A percentile compares a stretch with the other conserved stretches of the same genome.
Conservation (phyloP, 2,113 vertebrate genomes). For the Forbesichthys papilliferus region DNA sequence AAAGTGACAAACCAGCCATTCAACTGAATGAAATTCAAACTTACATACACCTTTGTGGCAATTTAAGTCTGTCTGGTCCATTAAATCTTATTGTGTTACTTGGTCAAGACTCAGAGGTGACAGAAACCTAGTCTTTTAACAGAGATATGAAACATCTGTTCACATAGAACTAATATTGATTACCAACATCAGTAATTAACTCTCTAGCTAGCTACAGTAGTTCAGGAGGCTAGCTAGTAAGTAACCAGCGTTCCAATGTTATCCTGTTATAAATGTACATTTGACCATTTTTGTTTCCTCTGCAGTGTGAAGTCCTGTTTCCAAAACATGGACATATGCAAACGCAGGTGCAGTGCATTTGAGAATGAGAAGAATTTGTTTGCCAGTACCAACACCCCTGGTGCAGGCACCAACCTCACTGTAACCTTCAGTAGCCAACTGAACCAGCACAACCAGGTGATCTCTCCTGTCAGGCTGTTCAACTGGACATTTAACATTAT, state of each 20-base stretch:
- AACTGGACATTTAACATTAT: neutral
- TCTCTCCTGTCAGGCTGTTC: neutral
- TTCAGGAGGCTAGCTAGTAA: neutral
- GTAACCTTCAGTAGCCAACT: conserved; percentile 98
- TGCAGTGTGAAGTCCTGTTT: conserved; percentile 96
- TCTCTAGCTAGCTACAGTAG: neutral
- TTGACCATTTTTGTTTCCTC: neutral
- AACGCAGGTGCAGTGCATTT: conserved; percentile 91
- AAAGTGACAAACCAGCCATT: too few relatives aligned
- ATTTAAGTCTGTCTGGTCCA: too few relatives aligned
- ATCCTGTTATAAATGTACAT: neutral
- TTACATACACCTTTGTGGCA: too few relatives aligned
- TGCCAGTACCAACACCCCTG: conserved; percentile 84
- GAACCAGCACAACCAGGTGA: conserved; percentile 93
- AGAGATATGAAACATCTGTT: too few relatives aligned
- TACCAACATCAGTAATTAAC: neutral
- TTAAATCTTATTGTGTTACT: too few relatives aligned
- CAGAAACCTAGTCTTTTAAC: too few relatives aligned
- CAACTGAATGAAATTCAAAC: too few relatives aligned
- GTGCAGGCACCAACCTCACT: conserved; percentile 93
- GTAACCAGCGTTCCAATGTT: neutral
- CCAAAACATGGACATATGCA: conserved; percentile 99
- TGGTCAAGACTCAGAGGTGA: too few relatives aligned
- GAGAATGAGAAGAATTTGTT: conserved; percentile 94
- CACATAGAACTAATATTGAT: neutral